Evolutionary conservation across 64 coral and sea anemone species (phyloP), one percentile per base, ranked within the genome.

Genomic region (Platygyra sinensis): DNA sequence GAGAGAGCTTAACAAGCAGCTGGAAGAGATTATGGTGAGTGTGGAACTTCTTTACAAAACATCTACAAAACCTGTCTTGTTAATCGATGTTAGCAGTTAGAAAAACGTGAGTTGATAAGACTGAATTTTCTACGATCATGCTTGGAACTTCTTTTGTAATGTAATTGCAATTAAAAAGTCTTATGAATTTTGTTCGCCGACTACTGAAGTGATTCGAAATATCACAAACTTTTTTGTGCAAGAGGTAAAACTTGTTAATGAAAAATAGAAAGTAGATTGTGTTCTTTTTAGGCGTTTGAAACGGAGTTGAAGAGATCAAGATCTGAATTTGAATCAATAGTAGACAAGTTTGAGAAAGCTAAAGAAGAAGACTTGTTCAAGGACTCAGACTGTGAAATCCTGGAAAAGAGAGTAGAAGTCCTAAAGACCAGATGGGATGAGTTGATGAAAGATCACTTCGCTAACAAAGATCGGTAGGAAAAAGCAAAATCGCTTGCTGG

Each of bases 391-490:
- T 67, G 4, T 49, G 38, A 49, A 42, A 67, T 17, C 32, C 62
- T 85, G 33, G 62, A 69, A 49, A 85, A 85, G 62, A 85, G 20
- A 50, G 31, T 69, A 33, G 38, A 71, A 3, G n/a, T 52, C 71
- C 42, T 85, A 32, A 22, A 85, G 81, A 50, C 20, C 11, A 20
- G 81, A 13, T 85, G 81, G 81, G 63, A 85, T 18, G 36, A 69
- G 27, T 46, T 85, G 20, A 50, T 62, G 81, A 39, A 13, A n/a
- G 81, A 85, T 51, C 63, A 71, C 18, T 10, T 71, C 27, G 20
- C 2, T 22, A 85, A 85, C 71, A 85, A 69, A 36, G 64, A 52
- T 72, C 62, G 81, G 81, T 85, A 67, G 38, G 81, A 72, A 12
- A 72, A 57, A 57, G 1, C 11, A 57, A 57, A 57, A 2, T 57